A percentile compares a stretch with the other conserved stretches of the same genome.
Conservation (phyloP, 2,113 vertebrate genomes). For the Acrocephalus kingi region DNA sequence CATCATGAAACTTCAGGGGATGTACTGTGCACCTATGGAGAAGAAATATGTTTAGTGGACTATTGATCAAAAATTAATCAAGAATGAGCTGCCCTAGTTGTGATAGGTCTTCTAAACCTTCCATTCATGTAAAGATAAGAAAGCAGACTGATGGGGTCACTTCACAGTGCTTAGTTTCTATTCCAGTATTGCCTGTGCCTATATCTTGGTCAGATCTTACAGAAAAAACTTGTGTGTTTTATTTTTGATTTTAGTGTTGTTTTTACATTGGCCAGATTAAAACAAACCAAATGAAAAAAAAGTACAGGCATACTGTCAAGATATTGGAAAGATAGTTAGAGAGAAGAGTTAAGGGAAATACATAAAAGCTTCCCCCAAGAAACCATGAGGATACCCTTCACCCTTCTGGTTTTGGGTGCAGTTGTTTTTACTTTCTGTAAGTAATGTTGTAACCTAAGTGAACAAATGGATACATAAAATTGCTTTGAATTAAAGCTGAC, state of each 20-base stretch:
- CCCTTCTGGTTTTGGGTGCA: neutral
- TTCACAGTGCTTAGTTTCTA: neutral
- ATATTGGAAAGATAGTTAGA: neutral
- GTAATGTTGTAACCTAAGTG: neutral
- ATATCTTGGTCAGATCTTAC: neutral
- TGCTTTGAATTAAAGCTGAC: neutral
- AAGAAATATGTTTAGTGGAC: neutral
- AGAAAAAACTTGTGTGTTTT: neutral
- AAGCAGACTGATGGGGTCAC: neutral
- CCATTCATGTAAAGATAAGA: neutral
- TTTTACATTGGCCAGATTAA: neutral
- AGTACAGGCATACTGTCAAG: neutral
- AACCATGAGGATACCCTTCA: neutral
- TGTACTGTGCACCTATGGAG: neutral
- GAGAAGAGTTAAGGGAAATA: neutral
- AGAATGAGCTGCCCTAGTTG: neutral
- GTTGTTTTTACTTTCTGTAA: neutral
- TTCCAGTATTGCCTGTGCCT: neutral
- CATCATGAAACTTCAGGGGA: neutral
- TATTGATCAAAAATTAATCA: neutral
- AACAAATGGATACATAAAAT: neutral
- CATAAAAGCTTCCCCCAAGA: neutral
- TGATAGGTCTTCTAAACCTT: neutral
- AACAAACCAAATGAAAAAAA: neutral
- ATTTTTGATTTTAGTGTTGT: neutral